These are phyloP conservation scores for Oxyscelio sp. DNA, from an alignment of 2,888 invertebrate species.

Conservation along the genomic window DNA sequence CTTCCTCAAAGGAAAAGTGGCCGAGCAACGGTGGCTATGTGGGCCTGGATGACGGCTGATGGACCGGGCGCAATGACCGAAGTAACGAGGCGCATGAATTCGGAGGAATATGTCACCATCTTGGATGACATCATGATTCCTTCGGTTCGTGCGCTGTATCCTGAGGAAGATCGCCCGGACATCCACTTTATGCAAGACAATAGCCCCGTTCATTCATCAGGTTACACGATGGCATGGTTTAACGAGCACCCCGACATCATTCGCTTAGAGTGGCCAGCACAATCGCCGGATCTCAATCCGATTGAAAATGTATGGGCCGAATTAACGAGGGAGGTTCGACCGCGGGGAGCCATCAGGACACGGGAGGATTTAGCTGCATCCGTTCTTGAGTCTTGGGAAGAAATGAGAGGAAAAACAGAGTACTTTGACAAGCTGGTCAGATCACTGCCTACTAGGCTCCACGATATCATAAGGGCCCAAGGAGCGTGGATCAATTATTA, in stretches of 20 bases:
- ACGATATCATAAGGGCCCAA: too few species aligned
- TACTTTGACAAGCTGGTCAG: too few species aligned
- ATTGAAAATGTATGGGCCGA: conserved; percentile 77
- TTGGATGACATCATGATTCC: conserved; percentile 12
- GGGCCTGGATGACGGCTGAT: conserved; percentile 58
- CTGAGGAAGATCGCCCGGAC: conserved; percentile 7
- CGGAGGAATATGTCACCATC: conserved; percentile 17
- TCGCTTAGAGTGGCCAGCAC: conserved; percentile 66
- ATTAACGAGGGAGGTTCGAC: conserved; percentile 24
- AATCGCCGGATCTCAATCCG: conserved; percentile 75
- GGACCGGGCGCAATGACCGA: conserved; percentile 26
- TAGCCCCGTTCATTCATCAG: conserved; percentile 64
- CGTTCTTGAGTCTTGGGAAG: too few species aligned
- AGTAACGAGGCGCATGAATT: conserved; percentile 11
- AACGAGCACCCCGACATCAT: conserved; percentile 56
- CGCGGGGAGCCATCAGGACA: neutral
- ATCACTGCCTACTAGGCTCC: too few species aligned
- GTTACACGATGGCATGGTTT: conserved; percentile 62
- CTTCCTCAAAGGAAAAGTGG: neutral
- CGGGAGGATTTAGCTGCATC: too few species aligned
- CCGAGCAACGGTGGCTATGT: conserved; percentile 36
- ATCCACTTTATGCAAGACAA: conserved; percentile 72
- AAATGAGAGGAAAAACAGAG: too few species aligned
- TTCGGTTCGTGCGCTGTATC: conserved; percentile 7
- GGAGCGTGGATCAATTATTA: too few species aligned